Base-by-base conservation (phyloP, 2,888 invertebrate species). In the Pristionchus japonicus region DNA sequence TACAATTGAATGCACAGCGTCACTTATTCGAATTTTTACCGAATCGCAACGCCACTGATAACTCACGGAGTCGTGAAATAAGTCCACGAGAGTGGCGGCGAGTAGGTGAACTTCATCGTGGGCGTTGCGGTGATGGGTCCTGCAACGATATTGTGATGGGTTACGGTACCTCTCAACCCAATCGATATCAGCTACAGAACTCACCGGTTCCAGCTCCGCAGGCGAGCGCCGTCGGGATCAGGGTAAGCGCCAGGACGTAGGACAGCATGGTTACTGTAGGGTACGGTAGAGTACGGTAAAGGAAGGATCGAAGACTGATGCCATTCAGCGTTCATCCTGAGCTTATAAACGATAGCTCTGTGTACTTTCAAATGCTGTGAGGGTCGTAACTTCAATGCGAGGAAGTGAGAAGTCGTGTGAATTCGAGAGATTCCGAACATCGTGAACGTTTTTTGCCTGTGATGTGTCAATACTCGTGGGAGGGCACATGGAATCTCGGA, bases 201-300 rank as follows among this genome's bases (percentile, higher is more conserved):
- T 83, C 52, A 83, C 82, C 52, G 23, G 80, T 80, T n/a, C 80
- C 80, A 27, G 80, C 40, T 47, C 80, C 80, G 17, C 80, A 80
- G 17, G 49, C 80, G 31, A 80, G 31, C 47, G 49, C 49, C 27
- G 49, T n/a, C 27, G 80, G 80, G 27, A 80, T 31, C 27, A 77
- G 13, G 15, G 77, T 13, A 3, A 80, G 31, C 13, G 80, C 80
- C 1, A 64, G 64, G 34, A 31, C 64, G 70, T 74, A 74, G 70
- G 40, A 13, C 40, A 74, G 15, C 70, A 74, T 74, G 70, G 15
- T 74, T 37, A 37, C 57, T 23, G 70, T 31, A 23, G 70, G 40
- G 31, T 34, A 17, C 20, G 70, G 31, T 31, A 34, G 31, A 40
- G 70, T 27, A 64, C 7, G 52, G 17, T 57, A 3, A 57, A 20